Percentiles rank a stretch among this genome's conserved stretches.
These are phyloP conservation scores for Chaenogobius annularis DNA, from an alignment of 2,113 vertebrate genomes.

Conservation along the genomic window DNA sequence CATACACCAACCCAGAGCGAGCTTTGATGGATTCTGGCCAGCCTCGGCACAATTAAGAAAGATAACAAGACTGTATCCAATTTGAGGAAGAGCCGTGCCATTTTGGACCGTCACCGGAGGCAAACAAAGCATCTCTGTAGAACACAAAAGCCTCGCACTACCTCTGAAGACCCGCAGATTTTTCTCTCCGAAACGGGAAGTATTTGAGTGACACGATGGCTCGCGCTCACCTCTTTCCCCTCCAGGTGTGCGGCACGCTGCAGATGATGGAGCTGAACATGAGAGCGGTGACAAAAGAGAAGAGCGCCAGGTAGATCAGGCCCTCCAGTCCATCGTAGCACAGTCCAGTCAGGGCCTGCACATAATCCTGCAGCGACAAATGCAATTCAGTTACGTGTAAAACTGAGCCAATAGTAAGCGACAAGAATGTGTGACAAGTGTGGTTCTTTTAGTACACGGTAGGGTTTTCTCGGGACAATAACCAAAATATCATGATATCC, in stretches of 20 bases:
- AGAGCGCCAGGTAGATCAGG: slow-evolving; percentile 95
- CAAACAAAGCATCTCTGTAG: slow-evolving; percentile 19
- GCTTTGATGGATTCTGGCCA: slow-evolving; percentile 34
- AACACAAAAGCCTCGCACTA: slow-evolving; percentile 3
- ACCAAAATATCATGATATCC: too few relatives aligned
- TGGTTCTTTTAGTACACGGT: background rate
- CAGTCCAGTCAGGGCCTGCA: slow-evolving; percentile 91
- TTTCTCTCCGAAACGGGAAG: background rate
- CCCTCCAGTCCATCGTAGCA: slow-evolving; percentile 97
- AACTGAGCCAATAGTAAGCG: background rate
- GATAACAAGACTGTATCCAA: slow-evolving; percentile 46
- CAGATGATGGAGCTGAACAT: slow-evolving; percentile 98
- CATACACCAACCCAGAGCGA: slow-evolving; percentile 8
- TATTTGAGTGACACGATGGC: slow-evolving; percentile 1
- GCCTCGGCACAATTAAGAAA: slow-evolving; percentile 34
- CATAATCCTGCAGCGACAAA: slow-evolving; percentile 82
- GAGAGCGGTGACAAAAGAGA: slow-evolving; percentile 95
- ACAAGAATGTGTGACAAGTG: background rate
- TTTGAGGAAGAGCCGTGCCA: slow-evolving; percentile 49
- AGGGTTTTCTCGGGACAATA: too few relatives aligned
- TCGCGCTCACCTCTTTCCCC: slow-evolving; percentile 83
- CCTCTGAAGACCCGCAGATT: background rate
- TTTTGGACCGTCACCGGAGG: slow-evolving; percentile 28
- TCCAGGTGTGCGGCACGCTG: slow-evolving; percentile 95
- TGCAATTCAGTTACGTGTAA: background rate